Evolutionary conservation across 2,797 vertebrate species (phyloP).

Genomic region (Brotula barbata): DNA sequence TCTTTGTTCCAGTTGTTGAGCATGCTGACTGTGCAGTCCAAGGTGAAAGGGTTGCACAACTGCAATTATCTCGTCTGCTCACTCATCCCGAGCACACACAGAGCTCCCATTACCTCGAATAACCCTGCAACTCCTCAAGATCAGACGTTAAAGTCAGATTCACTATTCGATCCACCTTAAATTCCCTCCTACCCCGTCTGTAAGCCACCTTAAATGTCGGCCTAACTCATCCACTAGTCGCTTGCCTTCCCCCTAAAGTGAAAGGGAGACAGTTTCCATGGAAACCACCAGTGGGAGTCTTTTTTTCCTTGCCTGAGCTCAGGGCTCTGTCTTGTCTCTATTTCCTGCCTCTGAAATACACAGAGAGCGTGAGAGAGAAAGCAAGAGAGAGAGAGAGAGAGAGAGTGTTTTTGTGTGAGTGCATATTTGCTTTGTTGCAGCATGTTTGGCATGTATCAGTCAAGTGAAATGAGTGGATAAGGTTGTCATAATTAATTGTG

Average conservation of each 20-base stretch:
- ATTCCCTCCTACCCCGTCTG: constrained; percentile 61
- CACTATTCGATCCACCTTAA: constrained; percentile 71
- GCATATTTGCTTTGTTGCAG: constrained; percentile 36
- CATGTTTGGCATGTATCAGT: constrained; percentile 20
- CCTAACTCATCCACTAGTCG: constrained; percentile 60
- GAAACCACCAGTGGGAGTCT: constrained; percentile 79
- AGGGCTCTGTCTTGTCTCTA: constrained; percentile 74
- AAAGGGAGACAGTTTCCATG: constrained; percentile 82
- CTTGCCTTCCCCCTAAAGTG: constrained; percentile 66
- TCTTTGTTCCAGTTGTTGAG: constrained; percentile 40
- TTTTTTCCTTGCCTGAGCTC: constrained; percentile 61
- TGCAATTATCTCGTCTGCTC: constrained; percentile 49
- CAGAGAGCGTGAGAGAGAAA: constrained; percentile 28
- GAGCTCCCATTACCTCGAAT: constrained; percentile 52
- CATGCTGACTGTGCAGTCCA: constrained; percentile 60
- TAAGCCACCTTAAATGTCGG: constrained; percentile 71
- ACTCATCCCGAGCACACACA: constrained; percentile 23
- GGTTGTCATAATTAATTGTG: too few species aligned
- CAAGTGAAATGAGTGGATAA: constrained; percentile 19
- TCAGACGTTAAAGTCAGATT: constrained; percentile 30
- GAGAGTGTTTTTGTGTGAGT: constrained; percentile 47
- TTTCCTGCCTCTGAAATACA: constrained; percentile 67
- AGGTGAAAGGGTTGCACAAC: constrained; percentile 51
- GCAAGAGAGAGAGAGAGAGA: constrained; percentile 30
- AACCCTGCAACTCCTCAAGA: constrained; percentile 37